These are phyloP conservation scores for Epinephelus moara DNA, from an alignment of 2,113 vertebrate species.

Conservation along the genomic window DNA sequence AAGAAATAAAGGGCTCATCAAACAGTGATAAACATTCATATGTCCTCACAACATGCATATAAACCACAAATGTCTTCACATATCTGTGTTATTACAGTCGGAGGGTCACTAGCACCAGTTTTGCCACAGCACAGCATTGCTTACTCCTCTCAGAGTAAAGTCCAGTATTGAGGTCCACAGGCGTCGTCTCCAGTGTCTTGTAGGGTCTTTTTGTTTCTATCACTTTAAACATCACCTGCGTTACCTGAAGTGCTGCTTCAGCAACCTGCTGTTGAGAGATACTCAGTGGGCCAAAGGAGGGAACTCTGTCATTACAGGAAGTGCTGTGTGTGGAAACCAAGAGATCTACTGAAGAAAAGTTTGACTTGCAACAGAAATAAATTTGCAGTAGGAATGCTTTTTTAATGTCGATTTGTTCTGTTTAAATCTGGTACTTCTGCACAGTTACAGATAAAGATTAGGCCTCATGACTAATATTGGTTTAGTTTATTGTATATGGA, in stretches of 20 bases:
- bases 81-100: neutral
- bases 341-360: constrained; percentile 5
- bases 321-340: neutral
- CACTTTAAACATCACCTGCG: constrained; percentile 13
- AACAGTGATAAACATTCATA: neutral
- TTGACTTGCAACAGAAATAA: neutral
- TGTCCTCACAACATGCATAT: neutral
- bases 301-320: neutral
- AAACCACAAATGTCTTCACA: neutral
- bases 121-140: neutral
- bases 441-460: too few species aligned
- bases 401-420: too few species aligned
- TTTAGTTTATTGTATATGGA: too few species aligned
- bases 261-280: constrained; percentile 23
- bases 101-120: too few species aligned
- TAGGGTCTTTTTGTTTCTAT: neutral
- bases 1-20: neutral
- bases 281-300: constrained; percentile 5
- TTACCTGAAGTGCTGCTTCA: constrained; percentile 30
- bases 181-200: neutral
- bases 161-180: neutral
- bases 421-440: too few species aligned
- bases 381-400: too few species aligned
- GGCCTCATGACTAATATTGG: too few species aligned
- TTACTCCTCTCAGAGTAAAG: neutral